phyloP scores from a whole-genome alignment of 2,113 vertebrate species.

The Pterophyllum scalare region DNA sequence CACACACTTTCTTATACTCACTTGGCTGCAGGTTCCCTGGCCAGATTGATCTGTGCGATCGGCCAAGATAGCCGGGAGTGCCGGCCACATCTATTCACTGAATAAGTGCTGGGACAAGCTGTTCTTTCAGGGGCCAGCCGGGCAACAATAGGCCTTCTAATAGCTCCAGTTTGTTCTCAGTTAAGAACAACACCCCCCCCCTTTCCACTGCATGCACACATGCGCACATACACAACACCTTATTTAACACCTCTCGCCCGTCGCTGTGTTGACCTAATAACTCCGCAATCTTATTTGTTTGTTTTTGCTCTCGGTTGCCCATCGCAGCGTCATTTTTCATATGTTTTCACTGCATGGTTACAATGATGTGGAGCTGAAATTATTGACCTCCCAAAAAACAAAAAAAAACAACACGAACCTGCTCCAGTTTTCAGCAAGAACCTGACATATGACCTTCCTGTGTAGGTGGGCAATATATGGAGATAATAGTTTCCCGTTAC shows the following conservation, averaged over 20 bases:
- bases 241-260: slow-evolving; percentile 13
- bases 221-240: slow-evolving; percentile 3
- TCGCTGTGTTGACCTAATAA: slow-evolving; percentile 42
- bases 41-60: slow-evolving; percentile 75
- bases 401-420: background rate
- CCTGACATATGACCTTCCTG: slow-evolving; percentile 18
- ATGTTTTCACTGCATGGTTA: background rate
- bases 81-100: slow-evolving; percentile 70
- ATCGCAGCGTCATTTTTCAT: slow-evolving; percentile 31
- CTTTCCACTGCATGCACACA: slow-evolving; percentile 6
- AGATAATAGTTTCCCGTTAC: background rate
- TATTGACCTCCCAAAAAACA: background rate
- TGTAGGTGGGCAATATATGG: background rate
- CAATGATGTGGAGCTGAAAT: accelerated
- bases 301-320: background rate
- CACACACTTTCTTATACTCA: slow-evolving; percentile 7
- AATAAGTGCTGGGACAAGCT: slow-evolving; percentile 78
- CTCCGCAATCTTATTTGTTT: slow-evolving; percentile 28
- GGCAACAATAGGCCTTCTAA: slow-evolving; percentile 75
- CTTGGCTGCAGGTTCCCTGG: slow-evolving; percentile 20
- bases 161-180: slow-evolving; percentile 79
- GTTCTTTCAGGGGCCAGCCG: slow-evolving; percentile 71
- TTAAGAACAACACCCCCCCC: slow-evolving; percentile 66
- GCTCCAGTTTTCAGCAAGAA: background rate
- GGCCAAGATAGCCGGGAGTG: slow-evolving; percentile 61